These are phyloP conservation scores for Megamerina dolium DNA, from an alignment of 2,888 invertebrate species.

Conservation along the genomic window DNA sequence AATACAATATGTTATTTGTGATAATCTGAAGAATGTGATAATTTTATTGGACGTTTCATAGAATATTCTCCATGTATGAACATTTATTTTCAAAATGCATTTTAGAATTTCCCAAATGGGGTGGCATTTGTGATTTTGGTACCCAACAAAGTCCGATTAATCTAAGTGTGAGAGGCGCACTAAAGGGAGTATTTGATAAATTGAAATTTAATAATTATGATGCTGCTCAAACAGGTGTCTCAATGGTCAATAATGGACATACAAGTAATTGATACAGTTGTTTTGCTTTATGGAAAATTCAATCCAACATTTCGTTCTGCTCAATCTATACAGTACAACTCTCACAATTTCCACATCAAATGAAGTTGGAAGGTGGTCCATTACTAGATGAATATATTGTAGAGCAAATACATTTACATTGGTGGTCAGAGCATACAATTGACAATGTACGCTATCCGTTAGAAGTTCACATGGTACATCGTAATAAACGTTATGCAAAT, in stretches of 20 bases:
- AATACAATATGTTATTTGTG: too few relatives aligned
- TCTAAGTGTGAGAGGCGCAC: slow-evolving; percentile 55
- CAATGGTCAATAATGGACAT: slow-evolving; percentile 46
- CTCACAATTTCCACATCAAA: slow-evolving; percentile 29
- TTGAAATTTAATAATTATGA: slow-evolving; percentile 40
- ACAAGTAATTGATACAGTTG: too few relatives aligned
- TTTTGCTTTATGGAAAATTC: too few relatives aligned
- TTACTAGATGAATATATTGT: slow-evolving; percentile 52
- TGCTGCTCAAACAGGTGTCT: slow-evolving; percentile 30
- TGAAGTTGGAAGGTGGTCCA: slow-evolving; percentile 53
- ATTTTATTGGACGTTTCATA: not conserved
- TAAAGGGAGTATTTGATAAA: slow-evolving; percentile 47
- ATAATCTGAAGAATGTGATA: not conserved
- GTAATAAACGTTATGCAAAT: slow-evolving; percentile 51
- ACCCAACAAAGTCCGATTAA: slow-evolving; percentile 71
- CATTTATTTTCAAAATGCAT: too few relatives aligned
- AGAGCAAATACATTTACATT: slow-evolving; percentile 77
- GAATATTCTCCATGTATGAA: not conserved
- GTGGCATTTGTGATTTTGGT: slow-evolving; percentile 59
- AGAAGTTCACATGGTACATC: slow-evolving; percentile 65
- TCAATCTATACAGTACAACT: slow-evolving; percentile 44
- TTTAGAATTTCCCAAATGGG: slow-evolving; percentile 56
- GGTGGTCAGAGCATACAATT: slow-evolving; percentile 77
- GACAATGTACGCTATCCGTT: slow-evolving; percentile 59
- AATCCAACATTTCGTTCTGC: too few relatives aligned